Base-by-base conservation (phyloP, 2,888 invertebrate genomes). In the Willowsia nigromaculata region DNA sequence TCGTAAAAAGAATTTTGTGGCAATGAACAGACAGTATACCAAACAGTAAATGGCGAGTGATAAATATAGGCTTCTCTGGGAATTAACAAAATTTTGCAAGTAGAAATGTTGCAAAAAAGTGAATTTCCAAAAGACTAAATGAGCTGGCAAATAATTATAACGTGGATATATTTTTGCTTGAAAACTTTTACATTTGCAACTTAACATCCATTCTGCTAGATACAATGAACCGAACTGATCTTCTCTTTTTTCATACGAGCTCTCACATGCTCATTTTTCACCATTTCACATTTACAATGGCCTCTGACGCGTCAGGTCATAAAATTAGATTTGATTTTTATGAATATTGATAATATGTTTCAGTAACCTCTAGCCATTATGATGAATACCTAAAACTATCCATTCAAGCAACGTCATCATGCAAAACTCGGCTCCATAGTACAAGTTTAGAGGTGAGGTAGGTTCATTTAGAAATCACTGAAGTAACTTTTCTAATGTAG, bases 341-440 rank as follows among this genome's bases (percentile, higher is more conserved):
- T 47, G 74, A 50, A 76, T 50, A 76, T 22, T 50, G 74, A 76
- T 50, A 76, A 76, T 43, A 68, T 74, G 50, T 76, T 76, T 47
- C 50, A 76, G 47, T 7, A 74, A 43, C 71, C 40, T 74, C 74
- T 27, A 25, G 18, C 43, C 43, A 18, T 7, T 30, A 71, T 22
- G n/a, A n/a, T n/a, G n/a, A n/a, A n/a, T n/a, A n/a, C n/a, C n/a
- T n/a, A n/a, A n/a, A n/a, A n/a, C n/a, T n/a, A 30, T n/a, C 71
- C 40, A 71, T 71, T 71, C 15, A 9, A 40, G 27, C 43, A 43
- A 43, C 43, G 40, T 71, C 71, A 71, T 43, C 40, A 71, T 71
- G 9, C 43, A 43, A 25, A 1, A n/a, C 18, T 33, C 37, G 15
- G 37, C 37, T 25, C 27, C 25, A 9, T 27, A 3, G 40, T 22